Base-by-base conservation (phyloP, 2,797 vertebrate species). In the Schizopygopsis malacanthus region DNA sequence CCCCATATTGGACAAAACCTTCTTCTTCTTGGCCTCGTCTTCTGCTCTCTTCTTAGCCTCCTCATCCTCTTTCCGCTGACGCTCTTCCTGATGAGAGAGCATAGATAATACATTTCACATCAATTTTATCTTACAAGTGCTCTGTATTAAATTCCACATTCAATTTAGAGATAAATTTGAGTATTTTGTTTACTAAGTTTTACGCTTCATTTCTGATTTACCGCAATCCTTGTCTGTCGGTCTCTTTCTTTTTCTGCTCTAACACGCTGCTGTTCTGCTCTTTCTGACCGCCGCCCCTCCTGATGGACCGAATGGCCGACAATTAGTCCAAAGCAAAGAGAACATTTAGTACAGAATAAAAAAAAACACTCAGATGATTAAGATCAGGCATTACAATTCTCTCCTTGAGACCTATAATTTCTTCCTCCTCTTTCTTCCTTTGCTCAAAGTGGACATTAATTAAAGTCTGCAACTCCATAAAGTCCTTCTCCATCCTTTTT, bases 381-480 rank as follows among this genome's bases (percentile, higher is more conserved):
- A 81, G 4, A 25, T 39, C 41, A 33, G 3, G 33, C 43, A 25
- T 91, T 91, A 97, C 97, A 47, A 98, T 98, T 85, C 97, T 93
- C 0, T 96, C 96, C 83, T 96, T 98, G 75, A 98, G 93, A 2
- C 92, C 95, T 8, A 98, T 95, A 3, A 98, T 95, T 86, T 98
- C 97, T 81, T 97, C 96, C 78, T 98, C 97, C 39, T 98, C 97
- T 71, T 96, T 97, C 91, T 98, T 98, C 88, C 97, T 94, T 92
- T 97, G 97, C 85, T 98, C 97, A n/a, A 98, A 98, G 87, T 98
- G 97, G 39, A 93, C 96, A 0, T 98, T 97, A 2, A 98, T 98
- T 89, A 98, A 94, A 0, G 96, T 97, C 89, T 98, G 97, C 71
- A 98, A 93, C 93, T 98, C 97, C 90, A 96, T 85, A 39, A 97